Conservation (phyloP, 2,797 vertebrate genomes). For the Philypnodon macrostomus region DNA sequence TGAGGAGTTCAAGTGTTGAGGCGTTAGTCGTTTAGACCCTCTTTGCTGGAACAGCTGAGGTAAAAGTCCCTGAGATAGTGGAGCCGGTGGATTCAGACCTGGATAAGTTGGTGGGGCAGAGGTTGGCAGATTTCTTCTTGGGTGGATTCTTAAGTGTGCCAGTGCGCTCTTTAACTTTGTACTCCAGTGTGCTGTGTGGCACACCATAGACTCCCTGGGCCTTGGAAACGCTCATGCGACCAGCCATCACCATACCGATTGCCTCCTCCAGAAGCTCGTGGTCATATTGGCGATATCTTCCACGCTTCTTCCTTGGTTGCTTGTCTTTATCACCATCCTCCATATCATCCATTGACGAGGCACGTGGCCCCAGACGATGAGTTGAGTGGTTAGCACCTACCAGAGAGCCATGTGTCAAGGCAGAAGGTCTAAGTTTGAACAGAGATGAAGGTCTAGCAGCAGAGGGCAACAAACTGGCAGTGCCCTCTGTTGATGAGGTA, state of each 20-base stretch:
- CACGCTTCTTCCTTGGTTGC: conserved; percentile 96
- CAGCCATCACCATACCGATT: conserved; percentile 95
- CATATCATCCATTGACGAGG: conserved; percentile 84
- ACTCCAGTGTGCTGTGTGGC: conserved; percentile 99
- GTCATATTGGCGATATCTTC: conserved; percentile 95
- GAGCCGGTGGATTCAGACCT: conserved; percentile 72
- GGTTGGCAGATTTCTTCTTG: conserved; percentile 92
- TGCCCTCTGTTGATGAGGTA: conserved; percentile 56
- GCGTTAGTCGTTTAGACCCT: conserved; percentile 79
- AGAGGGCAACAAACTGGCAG: conserved; percentile 40
- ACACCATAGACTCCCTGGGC: conserved; percentile 98
- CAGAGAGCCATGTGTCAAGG: conserved; percentile 51
- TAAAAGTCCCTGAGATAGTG: conserved; percentile 93
- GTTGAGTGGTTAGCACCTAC: conserved; percentile 58
- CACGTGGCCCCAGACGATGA: conserved; percentile 52
- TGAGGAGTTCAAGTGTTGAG: conserved; percentile 84
- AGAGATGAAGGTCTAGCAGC: conserved; percentile 54
- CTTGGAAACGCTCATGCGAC: conserved; percentile 99
- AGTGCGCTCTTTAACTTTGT: conserved; percentile 98
- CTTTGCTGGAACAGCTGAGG: conserved; percentile 79
- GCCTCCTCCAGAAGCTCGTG: conserved; percentile 98
- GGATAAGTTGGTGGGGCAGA: conserved; percentile 47
- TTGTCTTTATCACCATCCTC: conserved; percentile 96
- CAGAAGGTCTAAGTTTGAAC: conserved; percentile 66
- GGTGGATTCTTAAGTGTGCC: conserved; percentile 97